These are phyloP conservation scores for Nomia melanderi DNA, from an alignment of 1,140 invertebrate genomes.

Conservation along the genomic window DNA sequence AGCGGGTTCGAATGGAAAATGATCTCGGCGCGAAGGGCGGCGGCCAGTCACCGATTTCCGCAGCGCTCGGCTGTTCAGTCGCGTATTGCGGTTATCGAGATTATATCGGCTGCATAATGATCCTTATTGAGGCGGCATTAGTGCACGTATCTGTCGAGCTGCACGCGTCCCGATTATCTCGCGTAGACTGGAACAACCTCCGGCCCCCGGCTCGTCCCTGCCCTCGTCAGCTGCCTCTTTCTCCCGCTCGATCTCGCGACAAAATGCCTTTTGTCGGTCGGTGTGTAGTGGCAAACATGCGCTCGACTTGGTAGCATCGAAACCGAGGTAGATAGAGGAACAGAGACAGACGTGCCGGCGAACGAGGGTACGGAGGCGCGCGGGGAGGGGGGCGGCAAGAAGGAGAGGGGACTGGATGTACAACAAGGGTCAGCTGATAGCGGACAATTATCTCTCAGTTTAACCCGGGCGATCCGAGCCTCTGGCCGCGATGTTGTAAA, in stretches of 20 bases:
- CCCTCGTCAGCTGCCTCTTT: neutral
- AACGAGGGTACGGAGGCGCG: too few species aligned
- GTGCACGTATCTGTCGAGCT: conserved; percentile 57
- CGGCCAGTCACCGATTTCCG: neutral
- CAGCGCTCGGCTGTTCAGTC: neutral
- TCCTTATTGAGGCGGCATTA: conserved; percentile 58
- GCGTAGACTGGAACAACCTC: conserved; percentile 28
- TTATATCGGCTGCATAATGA: conserved; percentile 44
- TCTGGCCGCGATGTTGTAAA: conserved; percentile 58
- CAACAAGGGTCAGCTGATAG: conserved; percentile 69
- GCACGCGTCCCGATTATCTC: conserved; percentile 60
- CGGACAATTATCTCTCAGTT: conserved; percentile 68
- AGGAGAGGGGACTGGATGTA: conserved; percentile 32
- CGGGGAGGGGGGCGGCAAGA: conserved; percentile 21
- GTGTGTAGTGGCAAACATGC: conserved; percentile 32
- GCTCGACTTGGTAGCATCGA: conserved; percentile 46
- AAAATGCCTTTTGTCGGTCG: conserved; percentile 61
- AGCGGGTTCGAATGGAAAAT: neutral
- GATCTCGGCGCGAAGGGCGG: too few species aligned
- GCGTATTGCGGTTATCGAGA: conserved; percentile 17
- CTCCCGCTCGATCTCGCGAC: conserved; percentile 31
- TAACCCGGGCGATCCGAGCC: conserved; percentile 54
- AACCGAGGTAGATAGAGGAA: conserved; percentile 2
- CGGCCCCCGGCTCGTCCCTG: neutral
- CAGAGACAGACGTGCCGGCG: neutral